phyloP scores from a whole-genome alignment of 2,888 invertebrate species.

The Pachymerium ferrugineum region DNA sequence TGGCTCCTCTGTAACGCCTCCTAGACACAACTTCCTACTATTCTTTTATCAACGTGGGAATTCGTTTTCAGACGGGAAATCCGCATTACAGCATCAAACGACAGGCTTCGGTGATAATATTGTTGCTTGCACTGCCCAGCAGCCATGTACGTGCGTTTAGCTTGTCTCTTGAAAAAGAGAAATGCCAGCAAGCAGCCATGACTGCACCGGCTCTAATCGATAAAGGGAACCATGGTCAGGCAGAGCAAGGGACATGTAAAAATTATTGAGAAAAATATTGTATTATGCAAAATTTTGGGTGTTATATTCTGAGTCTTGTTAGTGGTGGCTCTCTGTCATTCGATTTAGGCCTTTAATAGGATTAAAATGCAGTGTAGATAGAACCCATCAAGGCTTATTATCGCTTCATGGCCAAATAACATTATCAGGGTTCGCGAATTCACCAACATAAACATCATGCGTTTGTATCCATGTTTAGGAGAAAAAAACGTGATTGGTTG shows the following conservation, averaged over 20 bases:
- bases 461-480: too few relatives aligned
- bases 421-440: neutral
- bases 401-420: constrained; percentile 1
- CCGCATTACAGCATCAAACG: neutral
- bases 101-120: neutral
- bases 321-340: too few relatives aligned
- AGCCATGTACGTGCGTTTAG: neutral
- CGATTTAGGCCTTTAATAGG: neutral
- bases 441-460: too few relatives aligned
- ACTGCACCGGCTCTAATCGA: constrained; percentile 9
- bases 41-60: constrained; percentile 17
- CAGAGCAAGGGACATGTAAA: too few relatives aligned
- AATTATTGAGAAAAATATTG: neutral
- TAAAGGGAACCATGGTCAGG: constrained; percentile 1
- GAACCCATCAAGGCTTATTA: neutral
- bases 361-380: neutral
- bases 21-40: neutral
- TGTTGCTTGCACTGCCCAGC: constrained; percentile 9
- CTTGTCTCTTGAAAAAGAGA: neutral
- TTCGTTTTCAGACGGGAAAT: constrained; percentile 23
- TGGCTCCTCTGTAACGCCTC: too few relatives aligned
- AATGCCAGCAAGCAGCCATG: neutral
- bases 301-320: too few relatives aligned
- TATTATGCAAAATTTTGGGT: neutral
- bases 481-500: too few relatives aligned